These are phyloP conservation scores for Sturnira hondurensis DNA, from an alignment of 2,113 vertebrate species.

Conservation along the genomic window DNA sequence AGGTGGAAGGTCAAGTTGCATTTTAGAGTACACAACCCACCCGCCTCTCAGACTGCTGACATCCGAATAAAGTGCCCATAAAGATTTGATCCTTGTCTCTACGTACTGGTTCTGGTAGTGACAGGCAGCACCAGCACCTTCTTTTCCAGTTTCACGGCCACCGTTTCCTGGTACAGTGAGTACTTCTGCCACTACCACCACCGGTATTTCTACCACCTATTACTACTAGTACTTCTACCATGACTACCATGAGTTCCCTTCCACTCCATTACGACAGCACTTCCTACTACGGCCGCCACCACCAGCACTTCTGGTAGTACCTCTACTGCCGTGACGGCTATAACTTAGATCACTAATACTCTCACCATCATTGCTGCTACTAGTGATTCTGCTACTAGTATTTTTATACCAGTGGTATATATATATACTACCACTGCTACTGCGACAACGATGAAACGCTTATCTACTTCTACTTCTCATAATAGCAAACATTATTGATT, in stretches of 20 bases:
- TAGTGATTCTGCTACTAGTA: not conserved
- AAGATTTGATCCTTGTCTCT: too few relatives aligned
- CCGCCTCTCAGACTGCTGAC: too few relatives aligned
- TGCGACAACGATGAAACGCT: rapidly evolving
- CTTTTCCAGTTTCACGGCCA: too few relatives aligned
- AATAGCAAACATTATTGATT: not conserved
- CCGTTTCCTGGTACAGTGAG: rapidly evolving
- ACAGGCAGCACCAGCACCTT: too few relatives aligned
- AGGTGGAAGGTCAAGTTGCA: too few relatives aligned
- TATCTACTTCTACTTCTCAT: too few relatives aligned
- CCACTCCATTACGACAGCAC: not conserved
- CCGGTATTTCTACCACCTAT: not conserved
- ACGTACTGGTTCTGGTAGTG: too few relatives aligned
- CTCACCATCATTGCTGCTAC: too few relatives aligned
- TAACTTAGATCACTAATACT: not conserved
- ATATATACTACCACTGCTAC: too few relatives aligned
- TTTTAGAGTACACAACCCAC: too few relatives aligned
- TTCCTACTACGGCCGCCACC: not conserved
- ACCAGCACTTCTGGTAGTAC: not conserved
- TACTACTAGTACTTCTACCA: not conserved
- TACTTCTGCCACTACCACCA: not conserved
- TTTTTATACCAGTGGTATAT: not conserved
- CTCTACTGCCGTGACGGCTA: not conserved
- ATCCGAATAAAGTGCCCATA: too few relatives aligned
- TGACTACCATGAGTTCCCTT: not conserved